phyloP scores from a whole-genome alignment of 2,888 invertebrate species.

The Diaperis boleti region DNA sequence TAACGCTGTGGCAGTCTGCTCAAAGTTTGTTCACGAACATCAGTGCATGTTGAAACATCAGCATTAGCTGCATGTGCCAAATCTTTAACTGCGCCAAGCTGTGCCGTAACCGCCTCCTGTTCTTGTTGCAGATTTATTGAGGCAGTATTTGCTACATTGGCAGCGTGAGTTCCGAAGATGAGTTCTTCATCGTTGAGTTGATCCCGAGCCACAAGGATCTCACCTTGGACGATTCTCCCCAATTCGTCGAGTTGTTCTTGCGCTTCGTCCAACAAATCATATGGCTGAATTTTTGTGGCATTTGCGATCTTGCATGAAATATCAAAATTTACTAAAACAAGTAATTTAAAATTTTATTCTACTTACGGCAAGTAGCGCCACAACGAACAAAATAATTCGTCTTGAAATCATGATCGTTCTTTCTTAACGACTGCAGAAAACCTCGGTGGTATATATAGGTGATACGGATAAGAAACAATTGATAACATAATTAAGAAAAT shows the following conservation, averaged over 20 bases:
- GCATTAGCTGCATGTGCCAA: background rate
- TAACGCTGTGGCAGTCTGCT: background rate
- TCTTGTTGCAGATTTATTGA: background rate
- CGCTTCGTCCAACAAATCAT: slow-evolving; percentile 11
- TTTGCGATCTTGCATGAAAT: background rate
- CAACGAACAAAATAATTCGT: background rate
- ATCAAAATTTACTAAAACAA: background rate
- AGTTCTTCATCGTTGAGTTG: background rate
- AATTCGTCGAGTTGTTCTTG: slow-evolving; percentile 8
- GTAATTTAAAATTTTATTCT: background rate
- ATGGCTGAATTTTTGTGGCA: background rate
- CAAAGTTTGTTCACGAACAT: background rate
- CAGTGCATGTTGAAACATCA: background rate
- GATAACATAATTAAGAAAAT: no score
- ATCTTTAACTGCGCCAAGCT: background rate
- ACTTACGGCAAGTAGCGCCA: background rate
- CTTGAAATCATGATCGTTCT: background rate
- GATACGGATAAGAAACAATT: no score
- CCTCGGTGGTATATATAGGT: no score
- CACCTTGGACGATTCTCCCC: background rate
- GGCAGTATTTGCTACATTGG: background rate
- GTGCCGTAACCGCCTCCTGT: background rate
- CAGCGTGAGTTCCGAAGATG: background rate
- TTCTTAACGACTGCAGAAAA: background rate
- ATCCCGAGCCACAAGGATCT: background rate